Evolutionary conservation across 2,797 vertebrate species (phyloP), one percentile per base, ranked within the genome.

Genomic region (Dendrocincla fuliginosa): DNA sequence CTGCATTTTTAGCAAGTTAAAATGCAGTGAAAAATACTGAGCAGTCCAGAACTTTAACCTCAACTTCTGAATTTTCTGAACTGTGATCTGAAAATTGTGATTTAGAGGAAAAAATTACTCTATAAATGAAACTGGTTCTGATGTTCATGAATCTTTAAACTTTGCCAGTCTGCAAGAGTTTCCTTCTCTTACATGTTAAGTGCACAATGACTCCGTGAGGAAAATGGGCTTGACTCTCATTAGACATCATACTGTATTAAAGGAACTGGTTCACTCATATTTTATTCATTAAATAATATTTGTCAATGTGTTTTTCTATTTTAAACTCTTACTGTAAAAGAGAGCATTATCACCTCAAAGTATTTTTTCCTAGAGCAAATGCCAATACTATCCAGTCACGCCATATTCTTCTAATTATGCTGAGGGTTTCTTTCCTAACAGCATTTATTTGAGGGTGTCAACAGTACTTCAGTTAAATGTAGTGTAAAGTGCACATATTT

Each of bases 221-320:
- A 77, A 86, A 93, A 82, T 41, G 16, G 39, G 10, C 33, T 88
- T 76, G 57, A 89, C 18, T 86, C 39, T 93, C 30, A 44, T 84
- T 83, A 90, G 57, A 32, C 20, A 59, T 50, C 33, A n/a, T 41
- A 74, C 19, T 44, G 57, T 96, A 94, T 94, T 96, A 97, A 97
- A 93, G 97, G 85, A 87, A 96, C 87, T 84, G 78, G 53, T 74
- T 89, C 20, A 23, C 93, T 98, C 97, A 98, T 98, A 96, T 98
- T 98, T 98, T 98, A 98, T 98, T 98, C 93, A 98, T 96, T 96
- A 97, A 98, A 97, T 97, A 96, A 94, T 96, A 97, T 96, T 96
- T 96, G 95, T 95, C 95, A 95, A 92, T 97, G 90, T 92, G 63
- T 89, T 93, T 84, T 89, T 83, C 96, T 97, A 97, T 98, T 97